phyloP scores from a whole-genome alignment of 2,113 vertebrate species.

The Ardeotis arabs region DNA sequence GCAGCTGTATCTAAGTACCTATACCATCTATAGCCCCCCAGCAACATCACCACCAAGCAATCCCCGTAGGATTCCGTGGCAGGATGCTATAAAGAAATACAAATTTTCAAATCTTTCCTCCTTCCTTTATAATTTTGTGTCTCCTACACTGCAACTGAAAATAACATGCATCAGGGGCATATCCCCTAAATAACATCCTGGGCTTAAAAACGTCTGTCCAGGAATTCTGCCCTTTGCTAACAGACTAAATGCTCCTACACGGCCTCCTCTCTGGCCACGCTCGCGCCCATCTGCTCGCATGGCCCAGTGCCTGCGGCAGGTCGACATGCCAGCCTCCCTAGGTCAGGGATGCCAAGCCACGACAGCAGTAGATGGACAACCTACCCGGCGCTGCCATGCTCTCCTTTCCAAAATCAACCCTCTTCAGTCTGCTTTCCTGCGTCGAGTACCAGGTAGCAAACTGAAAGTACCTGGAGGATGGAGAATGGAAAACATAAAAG shows the following conservation, averaged over 20 bases:
- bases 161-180: background rate
- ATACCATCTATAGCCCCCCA: background rate
- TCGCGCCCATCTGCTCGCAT: constrained; percentile 59
- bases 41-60: background rate
- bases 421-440: fast-evolving
- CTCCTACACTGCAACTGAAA: background rate
- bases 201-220: background rate
- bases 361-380: constrained; percentile 55
- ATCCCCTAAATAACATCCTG: background rate
- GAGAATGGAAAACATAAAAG: background rate
- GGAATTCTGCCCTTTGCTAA: constrained; percentile 68
- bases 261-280: constrained; percentile 41
- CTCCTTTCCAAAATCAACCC: constrained; percentile 3
- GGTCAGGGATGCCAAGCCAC: constrained; percentile 44
- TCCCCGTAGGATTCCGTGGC: background rate
- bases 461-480: background rate
- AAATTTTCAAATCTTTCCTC: background rate
- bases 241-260: constrained; percentile 59
- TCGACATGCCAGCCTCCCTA: constrained; percentile 18
- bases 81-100: background rate
- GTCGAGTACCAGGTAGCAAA: background rate
- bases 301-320: constrained; percentile 49
- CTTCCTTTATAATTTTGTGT: background rate
- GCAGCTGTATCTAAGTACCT: background rate
- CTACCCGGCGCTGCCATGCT: background rate